A percentile compares a stretch with the other conserved stretches of the same genome.
These are phyloP conservation scores for Monarcha castaneiventris DNA, from an alignment of 2,113 vertebrate species.

Conservation along the genomic window DNA sequence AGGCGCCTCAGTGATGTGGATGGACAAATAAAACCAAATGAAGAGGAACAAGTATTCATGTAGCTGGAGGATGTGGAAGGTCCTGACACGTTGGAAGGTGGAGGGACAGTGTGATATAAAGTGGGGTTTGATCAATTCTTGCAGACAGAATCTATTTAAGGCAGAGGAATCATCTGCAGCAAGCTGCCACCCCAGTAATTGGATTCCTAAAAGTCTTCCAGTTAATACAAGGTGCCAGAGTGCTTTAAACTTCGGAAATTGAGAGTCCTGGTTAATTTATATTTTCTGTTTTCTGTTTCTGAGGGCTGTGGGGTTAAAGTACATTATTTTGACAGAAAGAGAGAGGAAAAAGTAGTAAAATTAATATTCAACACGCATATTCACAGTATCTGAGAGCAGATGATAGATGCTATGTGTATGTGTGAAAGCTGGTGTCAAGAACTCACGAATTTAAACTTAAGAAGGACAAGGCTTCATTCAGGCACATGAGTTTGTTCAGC, in stretches of 20 bases:
- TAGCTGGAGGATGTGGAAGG: neutral
- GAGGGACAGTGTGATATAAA: neutral
- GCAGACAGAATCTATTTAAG: neutral
- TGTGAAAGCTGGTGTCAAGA: constrained; percentile 19
- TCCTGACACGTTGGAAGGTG: neutral
- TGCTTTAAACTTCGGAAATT: neutral
- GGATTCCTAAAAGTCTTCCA: neutral
- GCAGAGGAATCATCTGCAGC: neutral
- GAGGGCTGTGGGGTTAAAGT: neutral
- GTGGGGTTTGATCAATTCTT: neutral
- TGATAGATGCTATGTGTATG: neutral
- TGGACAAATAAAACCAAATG: neutral
- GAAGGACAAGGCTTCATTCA: constrained; percentile 13
- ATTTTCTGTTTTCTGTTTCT: neutral
- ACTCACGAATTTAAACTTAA: constrained; percentile 33
- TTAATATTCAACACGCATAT: neutral
- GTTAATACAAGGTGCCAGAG: neutral
- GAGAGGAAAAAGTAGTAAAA: neutral
- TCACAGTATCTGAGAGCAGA: constrained; percentile 12
- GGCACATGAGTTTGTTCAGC: neutral
- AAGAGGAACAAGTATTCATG: neutral
- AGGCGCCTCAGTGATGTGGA: neutral
- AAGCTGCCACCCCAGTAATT: neutral
- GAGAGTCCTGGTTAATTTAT: neutral
- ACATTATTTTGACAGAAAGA: neutral